Percentiles rank a stretch among this genome's conserved stretches.
Conservation (phyloP, 2,888 invertebrate species). For the Oligia latruncula region DNA sequence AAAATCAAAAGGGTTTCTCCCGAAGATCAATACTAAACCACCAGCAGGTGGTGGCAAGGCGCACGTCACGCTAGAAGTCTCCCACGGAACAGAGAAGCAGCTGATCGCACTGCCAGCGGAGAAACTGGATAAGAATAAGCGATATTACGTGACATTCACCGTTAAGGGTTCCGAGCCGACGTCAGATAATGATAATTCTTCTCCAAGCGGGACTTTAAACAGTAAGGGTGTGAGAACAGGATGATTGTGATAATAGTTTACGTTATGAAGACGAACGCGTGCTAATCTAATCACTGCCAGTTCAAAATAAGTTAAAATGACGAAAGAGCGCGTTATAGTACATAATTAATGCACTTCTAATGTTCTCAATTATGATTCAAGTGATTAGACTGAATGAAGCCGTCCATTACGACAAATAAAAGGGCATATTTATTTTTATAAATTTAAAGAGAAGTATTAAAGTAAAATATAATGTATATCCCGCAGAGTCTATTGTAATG, state of each 20-base stretch:
- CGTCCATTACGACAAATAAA: conserved; percentile 68
- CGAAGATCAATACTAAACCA: conserved; percentile 91
- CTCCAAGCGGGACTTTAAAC: conserved; percentile 84
- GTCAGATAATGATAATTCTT: conserved; percentile 88
- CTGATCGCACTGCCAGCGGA: conserved; percentile 96
- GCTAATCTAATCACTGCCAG: conserved; percentile 73
- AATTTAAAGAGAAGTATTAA: conserved; percentile 59
- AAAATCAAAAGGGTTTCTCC: conserved; percentile 91
- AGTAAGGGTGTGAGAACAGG: conserved; percentile 83
- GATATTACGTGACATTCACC: conserved; percentile 98
- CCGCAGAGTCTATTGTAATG: conserved; percentile 35
- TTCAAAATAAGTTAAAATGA: conserved; percentile 7
- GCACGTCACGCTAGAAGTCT: conserved; percentile 94
- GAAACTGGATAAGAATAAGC: conserved; percentile 95
- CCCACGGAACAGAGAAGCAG: conserved; percentile 95
- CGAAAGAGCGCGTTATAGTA: background rate
- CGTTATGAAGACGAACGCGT: conserved; percentile 18
- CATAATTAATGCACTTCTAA: conserved; percentile 28
- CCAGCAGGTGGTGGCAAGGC: conserved; percentile 82
- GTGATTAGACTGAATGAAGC: conserved; percentile 74
- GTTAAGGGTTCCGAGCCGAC: conserved; percentile 93
- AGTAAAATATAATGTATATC: conserved; percentile 34
- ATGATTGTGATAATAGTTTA: conserved; percentile 64
- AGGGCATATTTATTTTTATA: conserved; percentile 70
- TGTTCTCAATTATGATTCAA: conserved; percentile 40